These are phyloP conservation scores for Tamandua tetradactyla DNA, from an alignment of 2,797 vertebrate species.

Conservation along the genomic window DNA sequence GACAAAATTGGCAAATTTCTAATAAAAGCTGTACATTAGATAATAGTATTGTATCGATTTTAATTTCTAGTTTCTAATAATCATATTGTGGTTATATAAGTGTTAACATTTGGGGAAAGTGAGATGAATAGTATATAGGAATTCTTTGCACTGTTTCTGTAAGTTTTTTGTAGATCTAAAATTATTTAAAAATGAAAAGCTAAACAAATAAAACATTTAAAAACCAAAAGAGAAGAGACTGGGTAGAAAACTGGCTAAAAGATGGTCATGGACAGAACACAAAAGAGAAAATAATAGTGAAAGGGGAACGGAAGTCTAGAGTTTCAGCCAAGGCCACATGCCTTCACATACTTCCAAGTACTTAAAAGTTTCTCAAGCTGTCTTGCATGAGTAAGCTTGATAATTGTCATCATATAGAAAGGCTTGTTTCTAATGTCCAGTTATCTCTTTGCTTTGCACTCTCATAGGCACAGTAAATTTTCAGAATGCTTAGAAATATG, in stretches of 20 bases:
- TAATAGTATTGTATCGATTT: too few relatives aligned
- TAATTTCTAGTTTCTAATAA: too few relatives aligned
- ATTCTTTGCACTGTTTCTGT: too few relatives aligned
- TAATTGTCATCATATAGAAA: neutral
- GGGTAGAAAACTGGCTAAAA: conserved; percentile 63
- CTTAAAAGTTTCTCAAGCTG: neutral
- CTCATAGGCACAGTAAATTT: neutral
- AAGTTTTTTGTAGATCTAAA: too few relatives aligned
- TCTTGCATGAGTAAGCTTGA: neutral
- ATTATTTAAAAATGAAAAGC: neutral
- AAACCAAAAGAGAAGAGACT: conserved; percentile 56
- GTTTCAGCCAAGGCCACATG: neutral
- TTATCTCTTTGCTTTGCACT: neutral
- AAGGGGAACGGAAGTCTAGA: conserved; percentile 6
- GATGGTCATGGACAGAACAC: conserved; percentile 36
- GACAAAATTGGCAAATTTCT: too few relatives aligned
- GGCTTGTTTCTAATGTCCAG: neutral
- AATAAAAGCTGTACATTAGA: too few relatives aligned
- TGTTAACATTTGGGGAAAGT: too few relatives aligned
- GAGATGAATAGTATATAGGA: too few relatives aligned
- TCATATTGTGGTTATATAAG: too few relatives aligned
- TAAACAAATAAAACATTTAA: neutral
- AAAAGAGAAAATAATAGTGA: conserved; percentile 46
- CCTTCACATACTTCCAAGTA: conserved; percentile 25
- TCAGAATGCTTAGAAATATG: conserved; percentile 33